Evolutionary conservation across 2,888 invertebrate genomes (phyloP).

Genomic region (Pasiphila rectangulata): DNA sequence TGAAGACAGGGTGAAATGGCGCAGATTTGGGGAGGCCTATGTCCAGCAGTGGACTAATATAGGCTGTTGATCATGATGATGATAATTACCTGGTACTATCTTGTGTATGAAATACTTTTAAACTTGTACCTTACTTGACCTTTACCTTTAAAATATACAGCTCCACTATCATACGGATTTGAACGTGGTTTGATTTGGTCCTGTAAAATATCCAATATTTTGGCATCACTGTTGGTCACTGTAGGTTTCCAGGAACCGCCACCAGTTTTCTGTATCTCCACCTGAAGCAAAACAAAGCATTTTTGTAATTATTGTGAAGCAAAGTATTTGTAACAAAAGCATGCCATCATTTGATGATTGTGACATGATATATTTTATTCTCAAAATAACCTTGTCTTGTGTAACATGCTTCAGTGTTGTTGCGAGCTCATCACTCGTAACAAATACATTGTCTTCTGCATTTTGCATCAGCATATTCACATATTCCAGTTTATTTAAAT

Average conservation of each 20-base stretch:
- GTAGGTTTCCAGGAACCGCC: conserved; percentile 10
- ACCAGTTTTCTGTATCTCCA: conserved; percentile 7
- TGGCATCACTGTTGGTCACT: conserved; percentile 2
- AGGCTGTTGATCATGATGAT: too few species aligned
- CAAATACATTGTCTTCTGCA: too few species aligned
- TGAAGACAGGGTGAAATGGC: too few species aligned
- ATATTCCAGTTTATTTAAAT: background rate
- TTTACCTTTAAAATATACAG: conserved; percentile 9
- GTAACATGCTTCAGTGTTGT: conserved; percentile 2
- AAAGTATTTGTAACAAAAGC: too few species aligned
- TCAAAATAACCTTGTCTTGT: background rate
- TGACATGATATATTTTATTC: background rate
- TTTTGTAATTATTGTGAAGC: background rate
- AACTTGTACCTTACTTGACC: too few species aligned
- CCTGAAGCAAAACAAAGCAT: conserved; percentile 1
- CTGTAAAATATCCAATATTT: conserved; percentile 3
- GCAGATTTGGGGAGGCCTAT: too few species aligned
- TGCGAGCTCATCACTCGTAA: too few species aligned
- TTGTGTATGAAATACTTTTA: too few species aligned
- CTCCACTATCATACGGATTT: conserved; percentile 12
- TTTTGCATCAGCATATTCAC: too few species aligned
- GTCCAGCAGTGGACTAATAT: too few species aligned
- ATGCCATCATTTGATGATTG: too few species aligned
- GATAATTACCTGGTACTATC: too few species aligned
- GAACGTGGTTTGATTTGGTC: conserved; percentile 1